Conservation (phyloP, 2,113 vertebrate genomes). For the Sylvietta virens region DNA sequence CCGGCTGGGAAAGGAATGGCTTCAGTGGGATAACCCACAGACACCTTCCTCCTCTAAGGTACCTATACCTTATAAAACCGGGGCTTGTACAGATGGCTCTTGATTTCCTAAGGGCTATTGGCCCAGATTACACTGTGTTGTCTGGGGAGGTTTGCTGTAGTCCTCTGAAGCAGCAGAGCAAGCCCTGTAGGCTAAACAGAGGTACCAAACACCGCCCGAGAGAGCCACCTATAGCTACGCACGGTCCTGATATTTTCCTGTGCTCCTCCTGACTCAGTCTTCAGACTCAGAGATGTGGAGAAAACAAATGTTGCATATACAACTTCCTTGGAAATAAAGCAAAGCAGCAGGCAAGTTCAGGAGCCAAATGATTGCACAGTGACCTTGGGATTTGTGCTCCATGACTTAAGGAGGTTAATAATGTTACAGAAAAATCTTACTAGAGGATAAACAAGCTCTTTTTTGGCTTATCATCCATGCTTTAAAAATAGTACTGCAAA, state of each 20-base stretch:
- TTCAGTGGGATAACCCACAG: not conserved
- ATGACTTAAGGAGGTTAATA: slow-evolving; percentile 33
- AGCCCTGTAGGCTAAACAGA: not conserved
- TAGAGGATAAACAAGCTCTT: not conserved
- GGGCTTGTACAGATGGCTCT: not conserved
- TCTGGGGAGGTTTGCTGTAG: not conserved
- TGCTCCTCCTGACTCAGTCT: not conserved
- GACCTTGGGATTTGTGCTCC: slow-evolving; percentile 48
- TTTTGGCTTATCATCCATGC: not conserved
- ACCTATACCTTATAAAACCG: not conserved
- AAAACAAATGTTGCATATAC: not conserved
- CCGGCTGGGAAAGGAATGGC: not conserved
- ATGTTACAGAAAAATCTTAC: slow-evolving; percentile 18
- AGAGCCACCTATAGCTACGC: not conserved
- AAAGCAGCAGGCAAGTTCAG: not conserved
- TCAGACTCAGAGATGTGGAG: not conserved
- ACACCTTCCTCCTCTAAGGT: not conserved
- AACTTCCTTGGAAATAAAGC: slow-evolving; percentile 12
- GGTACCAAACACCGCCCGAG: not conserved
- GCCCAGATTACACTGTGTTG: not conserved
- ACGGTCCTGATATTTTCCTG: not conserved
- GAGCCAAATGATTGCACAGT: not conserved
- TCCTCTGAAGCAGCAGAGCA: not conserved
- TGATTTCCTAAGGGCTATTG: not conserved
- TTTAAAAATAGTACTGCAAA: slow-evolving; percentile 6